Evolutionary conservation across 2,888 invertebrate genomes (phyloP).

Genomic region (Oscheius onirici): DNA sequence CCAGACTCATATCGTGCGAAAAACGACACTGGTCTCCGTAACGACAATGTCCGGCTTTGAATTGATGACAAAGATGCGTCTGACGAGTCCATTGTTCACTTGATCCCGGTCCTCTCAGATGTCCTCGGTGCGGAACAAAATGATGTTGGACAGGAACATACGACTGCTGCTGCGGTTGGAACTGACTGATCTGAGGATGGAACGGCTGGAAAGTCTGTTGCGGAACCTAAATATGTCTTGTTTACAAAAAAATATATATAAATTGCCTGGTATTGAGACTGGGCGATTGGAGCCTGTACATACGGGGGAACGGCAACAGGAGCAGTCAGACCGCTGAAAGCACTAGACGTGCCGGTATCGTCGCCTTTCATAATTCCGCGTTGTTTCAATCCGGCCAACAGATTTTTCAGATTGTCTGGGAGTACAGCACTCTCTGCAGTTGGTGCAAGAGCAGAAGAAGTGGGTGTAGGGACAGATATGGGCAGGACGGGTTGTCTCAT

Average conservation of each 20-base stretch:
- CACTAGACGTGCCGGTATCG: background rate
- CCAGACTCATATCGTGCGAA: conserved; percentile 10
- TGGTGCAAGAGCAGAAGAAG: background rate
- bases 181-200: background rate
- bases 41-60: conserved; percentile 15
- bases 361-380: conserved; percentile 15
- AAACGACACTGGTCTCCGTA: conserved; percentile 33
- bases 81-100: background rate
- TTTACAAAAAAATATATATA: background rate
- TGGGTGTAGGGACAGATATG: background rate
- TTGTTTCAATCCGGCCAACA: conserved; percentile 29
- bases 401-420: conserved; percentile 28
- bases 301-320: background rate
- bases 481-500: background rate
- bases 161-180: background rate
- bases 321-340: background rate
- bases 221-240: background rate
- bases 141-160: background rate
- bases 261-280: conserved; percentile 3
- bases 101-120: background rate
- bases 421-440: background rate
- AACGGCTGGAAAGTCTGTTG: background rate
- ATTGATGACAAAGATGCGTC: conserved; percentile 18
- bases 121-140: no score
- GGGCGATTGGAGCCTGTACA: conserved; percentile 3